These are phyloP conservation scores for Dissostichus mawsoni DNA, from an alignment of 2,113 vertebrate species.

Conservation along the genomic window DNA sequence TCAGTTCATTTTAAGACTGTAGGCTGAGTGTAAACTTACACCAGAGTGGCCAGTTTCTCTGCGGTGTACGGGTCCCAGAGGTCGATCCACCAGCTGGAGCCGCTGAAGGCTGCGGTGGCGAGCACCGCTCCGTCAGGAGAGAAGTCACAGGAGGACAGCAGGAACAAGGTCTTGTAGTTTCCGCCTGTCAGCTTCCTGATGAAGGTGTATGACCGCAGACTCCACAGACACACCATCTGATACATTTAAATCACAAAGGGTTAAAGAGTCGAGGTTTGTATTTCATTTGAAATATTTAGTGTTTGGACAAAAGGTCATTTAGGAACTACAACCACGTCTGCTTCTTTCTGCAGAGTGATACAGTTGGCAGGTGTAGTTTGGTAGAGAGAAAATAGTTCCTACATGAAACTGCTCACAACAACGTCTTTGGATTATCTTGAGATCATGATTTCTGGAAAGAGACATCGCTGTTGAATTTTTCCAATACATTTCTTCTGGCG, in stretches of 20 bases:
- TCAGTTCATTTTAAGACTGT: neutral
- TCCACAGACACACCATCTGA: conserved; percentile 94
- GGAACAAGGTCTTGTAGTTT: conserved; percentile 85
- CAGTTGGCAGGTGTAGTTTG: too few relatives aligned
- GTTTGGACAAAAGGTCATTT: too few relatives aligned
- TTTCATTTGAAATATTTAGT: neutral
- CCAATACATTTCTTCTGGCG: too few relatives aligned
- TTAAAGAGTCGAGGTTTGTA: neutral
- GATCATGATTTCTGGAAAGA: too few relatives aligned
- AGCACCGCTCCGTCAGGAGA: conserved; percentile 94
- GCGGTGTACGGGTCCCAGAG: conserved; percentile 98
- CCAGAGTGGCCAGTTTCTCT: conserved; percentile 89
- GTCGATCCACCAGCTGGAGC: conserved; percentile 89
- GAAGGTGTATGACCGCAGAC: conserved; percentile 92
- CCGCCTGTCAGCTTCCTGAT: conserved; percentile 91
- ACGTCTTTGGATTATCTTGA: too few relatives aligned
- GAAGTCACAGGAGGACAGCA: conserved; percentile 93
- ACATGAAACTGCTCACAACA: too few relatives aligned
- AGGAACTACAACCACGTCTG: too few relatives aligned
- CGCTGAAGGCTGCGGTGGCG: conserved; percentile 89
- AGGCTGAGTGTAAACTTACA: conserved; percentile 76
- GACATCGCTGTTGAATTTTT: too few relatives aligned
- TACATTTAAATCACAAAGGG: neutral
- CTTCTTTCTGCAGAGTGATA: too few relatives aligned
- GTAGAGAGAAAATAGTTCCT: too few relatives aligned